Base-by-base conservation (phyloP, 1,140 invertebrate genomes). In the Orussus abietinus region DNA sequence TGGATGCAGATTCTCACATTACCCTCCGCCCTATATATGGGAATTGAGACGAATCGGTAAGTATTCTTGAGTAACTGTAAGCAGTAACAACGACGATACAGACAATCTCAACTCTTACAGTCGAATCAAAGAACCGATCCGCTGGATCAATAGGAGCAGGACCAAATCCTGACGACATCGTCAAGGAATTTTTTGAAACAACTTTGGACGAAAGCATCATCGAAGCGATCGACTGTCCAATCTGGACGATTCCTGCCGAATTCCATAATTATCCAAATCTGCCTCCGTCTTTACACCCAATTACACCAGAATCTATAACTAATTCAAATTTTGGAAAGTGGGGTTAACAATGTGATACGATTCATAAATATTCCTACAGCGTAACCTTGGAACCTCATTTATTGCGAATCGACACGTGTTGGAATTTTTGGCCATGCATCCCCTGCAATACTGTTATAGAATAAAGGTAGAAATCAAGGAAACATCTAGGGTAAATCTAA, bases 1-100 rank as follows among this genome's bases (percentile, higher is more conserved):
- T 7, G 74, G 72, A 36, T 85, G 82, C 46, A 76, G 75, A 58
- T 84, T 76, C 55, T 80, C 80, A 4, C 82, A 85, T 62, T 83
- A 81, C 40, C 76, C 74, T 6, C 69, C 59, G 25, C 66, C 75
- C 28, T 68, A 81, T 64, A 61, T 84, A 19, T 70, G 74, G 58
- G 54, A 72, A 33, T 55, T 84, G 10, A 69, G 74, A 55, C 56
- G 69, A 46, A 61, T 77, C 54, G 75, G 81, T 82, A 75, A 66
- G 35, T 47, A 48, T 22, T 10, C 28, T 37, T 29, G 17, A 28
- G 18, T 26, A 32, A 1, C 18, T 39, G n/a, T n/a, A n/a, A n/a
- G n/a, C n/a, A n/a, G n/a, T n/a, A n/a, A n/a, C n/a, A n/a, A n/a
- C n/a, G n/a, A n/a, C n/a, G n/a, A n/a, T n/a, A n/a, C 3, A 19